A percentile compares a stretch with the other conserved stretches of the same genome.
These are phyloP conservation scores for Pseudocheirus occidentalis DNA, from an alignment of 2,797 vertebrate species.

Conservation along the genomic window DNA sequence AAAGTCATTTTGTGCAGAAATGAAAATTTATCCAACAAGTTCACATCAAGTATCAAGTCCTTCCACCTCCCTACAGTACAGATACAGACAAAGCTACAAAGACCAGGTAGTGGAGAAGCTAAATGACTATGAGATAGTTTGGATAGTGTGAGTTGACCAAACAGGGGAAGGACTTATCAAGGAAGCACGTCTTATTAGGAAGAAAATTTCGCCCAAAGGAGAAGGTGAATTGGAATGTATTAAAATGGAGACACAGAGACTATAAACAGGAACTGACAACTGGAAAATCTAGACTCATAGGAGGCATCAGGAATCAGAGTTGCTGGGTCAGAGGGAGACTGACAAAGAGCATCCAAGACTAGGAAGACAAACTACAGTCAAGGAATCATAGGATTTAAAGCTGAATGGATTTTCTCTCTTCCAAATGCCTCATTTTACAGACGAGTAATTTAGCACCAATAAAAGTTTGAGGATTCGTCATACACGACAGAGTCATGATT, in stretches of 20 bases:
- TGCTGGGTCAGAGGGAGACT: neutral
- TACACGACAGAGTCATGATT: neutral
- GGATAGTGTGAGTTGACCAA: neutral
- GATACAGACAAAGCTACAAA: neutral
- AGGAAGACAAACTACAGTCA: neutral
- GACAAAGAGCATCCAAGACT: neutral
- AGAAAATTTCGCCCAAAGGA: neutral
- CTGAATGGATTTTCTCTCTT: neutral
- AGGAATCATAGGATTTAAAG: neutral
- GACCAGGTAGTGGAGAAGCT: neutral
- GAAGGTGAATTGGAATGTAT: neutral
- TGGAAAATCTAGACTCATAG: neutral
- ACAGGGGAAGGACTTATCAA: neutral
- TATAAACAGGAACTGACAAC: neutral
- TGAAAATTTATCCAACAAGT: constrained; percentile 1
- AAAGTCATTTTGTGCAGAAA: neutral
- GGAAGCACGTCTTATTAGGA: neutral
- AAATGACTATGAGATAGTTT: neutral
- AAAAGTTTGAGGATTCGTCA: neutral
- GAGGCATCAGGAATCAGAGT: neutral
- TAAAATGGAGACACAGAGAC: neutral
- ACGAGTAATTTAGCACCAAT: neutral
- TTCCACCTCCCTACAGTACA: neutral
- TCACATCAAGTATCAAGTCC: constrained; percentile 15
- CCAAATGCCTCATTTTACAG: neutral